Conservation (phyloP, 1,140 invertebrate genomes). For the Pectinophora gossypiella region DNA sequence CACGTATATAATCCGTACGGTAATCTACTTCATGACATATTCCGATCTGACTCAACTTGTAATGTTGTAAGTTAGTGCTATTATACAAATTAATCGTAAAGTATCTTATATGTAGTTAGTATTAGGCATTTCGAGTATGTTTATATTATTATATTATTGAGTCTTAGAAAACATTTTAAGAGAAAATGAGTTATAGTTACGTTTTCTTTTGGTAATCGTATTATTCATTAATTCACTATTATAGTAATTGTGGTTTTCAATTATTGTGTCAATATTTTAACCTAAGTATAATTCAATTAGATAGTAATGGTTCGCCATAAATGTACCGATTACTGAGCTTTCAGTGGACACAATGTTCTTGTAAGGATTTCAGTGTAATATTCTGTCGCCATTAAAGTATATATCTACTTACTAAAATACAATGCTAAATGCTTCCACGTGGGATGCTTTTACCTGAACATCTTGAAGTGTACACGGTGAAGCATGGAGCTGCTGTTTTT, state of each 20-base stretch:
- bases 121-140: slow-evolving; percentile 49
- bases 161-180: slow-evolving; percentile 37
- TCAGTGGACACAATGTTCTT: slow-evolving; percentile 49
- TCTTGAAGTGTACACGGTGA: too few relatives aligned
- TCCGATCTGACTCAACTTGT: slow-evolving; percentile 20
- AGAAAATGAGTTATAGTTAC: slow-evolving; percentile 22
- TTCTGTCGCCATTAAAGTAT: slow-evolving; percentile 65
- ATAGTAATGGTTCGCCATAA: slow-evolving; percentile 53
- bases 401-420: slow-evolving; percentile 30
- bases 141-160: slow-evolving; percentile 38
- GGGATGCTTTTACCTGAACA: background rate
- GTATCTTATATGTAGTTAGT: slow-evolving; percentile 25
- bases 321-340: slow-evolving; percentile 54
- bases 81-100: slow-evolving; percentile 57
- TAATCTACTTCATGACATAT: background rate
- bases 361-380: slow-evolving; percentile 61
- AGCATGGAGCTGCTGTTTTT: background rate
- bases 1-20: background rate
- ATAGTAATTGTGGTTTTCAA: slow-evolving; percentile 51
- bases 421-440: slow-evolving; percentile 12
- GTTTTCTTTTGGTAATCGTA: slow-evolving; percentile 36
- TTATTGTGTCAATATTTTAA: slow-evolving; percentile 65
- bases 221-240: slow-evolving; percentile 25
- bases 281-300: slow-evolving; percentile 53
- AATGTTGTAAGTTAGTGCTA: slow-evolving; percentile 35